Evolutionary conservation across 1,140 invertebrate species (phyloP), one percentile per base, ranked within the genome.

Genomic region (Proales similis): DNA sequence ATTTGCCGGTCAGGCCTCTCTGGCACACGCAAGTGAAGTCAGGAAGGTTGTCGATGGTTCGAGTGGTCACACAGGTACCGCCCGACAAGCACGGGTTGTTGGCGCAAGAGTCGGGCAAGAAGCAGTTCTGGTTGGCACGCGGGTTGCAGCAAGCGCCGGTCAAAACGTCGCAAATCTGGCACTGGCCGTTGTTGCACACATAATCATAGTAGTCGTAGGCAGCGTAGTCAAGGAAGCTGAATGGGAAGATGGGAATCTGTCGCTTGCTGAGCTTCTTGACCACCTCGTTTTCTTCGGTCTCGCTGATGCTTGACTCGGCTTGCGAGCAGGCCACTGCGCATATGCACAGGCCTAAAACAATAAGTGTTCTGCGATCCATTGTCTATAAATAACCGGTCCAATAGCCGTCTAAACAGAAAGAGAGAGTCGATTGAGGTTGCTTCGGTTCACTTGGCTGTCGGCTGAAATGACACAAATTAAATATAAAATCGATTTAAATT

Each of bases 171-270:
- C 51, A 57, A 24, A 57, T 17, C 45, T 57, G 51, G 26, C 51
- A 57, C 30, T n/a, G 19, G 17, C 30, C 26, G 26, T 22, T 27
- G 22, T 19, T 27, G 9, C 51, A 57, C 2, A 57, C 51, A 36
- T 42, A 57, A 57, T 57, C 51, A 29, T 57, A 57, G 22, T 57
- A 57, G 14, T 57, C 51, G 32, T 57, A 57, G 32, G 51, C 51
- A 26, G 51, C 51, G 45, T 57, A 57, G 24, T 57, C 51, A 36
- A 57, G 39, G 32, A 42, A 57, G 2, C 26, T 30, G 3, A 57
- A 57, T 42, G 51, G 51, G 30, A 57, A 57, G 26, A 57, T 42
- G 4, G 51, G 51, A 26, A 57, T 42, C 30, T 57, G 51, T 57
- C 51, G 29, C 45, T 57, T 57, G 39, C n/a, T n/a, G n/a, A n/a